Evolutionary conservation across 1,140 invertebrate species (phyloP).

Genomic region (Stegodyphus mimosarum): DNA sequence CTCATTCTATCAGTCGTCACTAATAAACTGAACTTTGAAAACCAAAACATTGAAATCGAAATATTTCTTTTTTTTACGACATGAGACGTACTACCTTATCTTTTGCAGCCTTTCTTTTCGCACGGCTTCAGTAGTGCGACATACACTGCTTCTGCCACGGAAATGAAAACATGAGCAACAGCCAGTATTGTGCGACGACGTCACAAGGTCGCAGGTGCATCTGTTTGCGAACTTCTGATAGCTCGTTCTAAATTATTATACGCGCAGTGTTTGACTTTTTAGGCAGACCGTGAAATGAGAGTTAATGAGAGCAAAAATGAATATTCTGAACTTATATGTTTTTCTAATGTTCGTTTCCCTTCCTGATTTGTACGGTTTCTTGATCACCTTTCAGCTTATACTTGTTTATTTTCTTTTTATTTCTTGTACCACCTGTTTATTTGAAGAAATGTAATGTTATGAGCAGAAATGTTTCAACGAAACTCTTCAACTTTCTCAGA

Average conservation of each 20-base stretch:
- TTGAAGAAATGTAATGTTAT: too few relatives aligned
- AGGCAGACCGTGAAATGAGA: too few relatives aligned
- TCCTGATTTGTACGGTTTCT: too few relatives aligned
- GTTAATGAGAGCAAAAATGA: too few relatives aligned
- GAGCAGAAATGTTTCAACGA: too few relatives aligned
- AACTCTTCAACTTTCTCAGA: too few relatives aligned
- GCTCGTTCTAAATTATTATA: neutral
- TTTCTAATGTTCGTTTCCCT: too few relatives aligned
- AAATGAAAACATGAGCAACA: neutral
- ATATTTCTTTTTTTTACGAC: neutral
- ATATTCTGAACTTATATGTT: too few relatives aligned
- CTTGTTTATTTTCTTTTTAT: too few relatives aligned
- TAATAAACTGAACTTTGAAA: neutral
- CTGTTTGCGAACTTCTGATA: neutral
- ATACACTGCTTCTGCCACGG: neutral
- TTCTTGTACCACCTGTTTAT: too few relatives aligned
- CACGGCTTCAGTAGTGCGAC: neutral
- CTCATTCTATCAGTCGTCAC: neutral
- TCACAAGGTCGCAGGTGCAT: conserved; percentile 9
- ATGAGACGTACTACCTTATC: neutral
- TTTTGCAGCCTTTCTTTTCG: neutral
- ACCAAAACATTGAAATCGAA: neutral
- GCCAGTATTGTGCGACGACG: neutral
- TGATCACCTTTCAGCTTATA: too few relatives aligned
- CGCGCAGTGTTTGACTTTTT: too few relatives aligned